Evolutionary conservation across 1,140 invertebrate species (phyloP).

Genomic region (Magallana gigas): DNA sequence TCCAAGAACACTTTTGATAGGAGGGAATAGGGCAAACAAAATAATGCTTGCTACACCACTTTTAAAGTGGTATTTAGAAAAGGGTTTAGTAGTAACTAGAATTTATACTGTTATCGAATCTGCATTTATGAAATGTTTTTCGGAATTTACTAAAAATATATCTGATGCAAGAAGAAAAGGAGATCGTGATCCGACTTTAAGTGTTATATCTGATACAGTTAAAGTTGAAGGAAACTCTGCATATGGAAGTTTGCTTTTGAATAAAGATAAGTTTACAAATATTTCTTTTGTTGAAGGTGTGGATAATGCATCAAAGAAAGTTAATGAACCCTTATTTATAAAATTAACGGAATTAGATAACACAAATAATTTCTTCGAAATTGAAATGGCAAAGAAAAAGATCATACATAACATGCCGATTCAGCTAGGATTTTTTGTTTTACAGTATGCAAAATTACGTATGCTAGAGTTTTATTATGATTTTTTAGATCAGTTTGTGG

Average conservation of each 20-base stretch:
- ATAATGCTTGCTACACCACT: conserved; percentile 60
- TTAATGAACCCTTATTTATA: not conserved
- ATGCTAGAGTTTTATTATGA: conserved; percentile 65
- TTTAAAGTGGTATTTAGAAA: conserved; percentile 60
- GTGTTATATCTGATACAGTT: not conserved
- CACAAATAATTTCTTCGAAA: not conserved
- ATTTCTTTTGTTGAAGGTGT: not conserved
- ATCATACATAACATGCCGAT: conserved; percentile 39
- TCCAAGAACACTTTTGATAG: conserved; percentile 55
- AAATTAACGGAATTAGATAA: not conserved
- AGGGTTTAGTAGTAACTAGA: conserved; percentile 56
- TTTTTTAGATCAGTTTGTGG: conserved; percentile 57
- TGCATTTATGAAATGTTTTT: conserved; percentile 45
- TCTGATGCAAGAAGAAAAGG: conserved; percentile 39
- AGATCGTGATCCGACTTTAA: not conserved
- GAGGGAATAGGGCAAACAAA: conserved; percentile 53
- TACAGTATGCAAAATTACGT: conserved; percentile 62
- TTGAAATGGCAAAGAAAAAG: not conserved
- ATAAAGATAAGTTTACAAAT: not conserved
- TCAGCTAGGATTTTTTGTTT: conserved; percentile 60
- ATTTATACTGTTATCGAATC: conserved; percentile 63
- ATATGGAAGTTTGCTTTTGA: conserved; percentile 1
- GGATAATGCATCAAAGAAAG: not conserved
- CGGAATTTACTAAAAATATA: conserved; percentile 53
- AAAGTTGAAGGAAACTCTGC: conserved; percentile 10